phyloP scores from a whole-genome alignment of 1,140 invertebrate genomes.

The Odontomachus brunneus region DNA sequence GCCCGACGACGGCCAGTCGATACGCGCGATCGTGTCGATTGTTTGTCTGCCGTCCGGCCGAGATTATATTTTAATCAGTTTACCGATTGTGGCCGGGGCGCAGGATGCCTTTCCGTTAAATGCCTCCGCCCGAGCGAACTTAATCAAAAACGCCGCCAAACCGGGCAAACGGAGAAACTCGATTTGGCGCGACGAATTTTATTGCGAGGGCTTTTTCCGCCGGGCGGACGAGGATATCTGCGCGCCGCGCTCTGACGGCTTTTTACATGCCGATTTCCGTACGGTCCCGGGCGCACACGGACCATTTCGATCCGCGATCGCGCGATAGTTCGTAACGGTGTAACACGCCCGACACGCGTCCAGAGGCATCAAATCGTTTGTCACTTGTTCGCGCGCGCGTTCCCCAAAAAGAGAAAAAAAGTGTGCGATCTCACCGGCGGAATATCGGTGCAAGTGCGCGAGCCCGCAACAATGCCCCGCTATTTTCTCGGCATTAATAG shows the following conservation, averaged over 20 bases:
- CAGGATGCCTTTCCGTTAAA: constrained; percentile 59
- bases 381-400: background rate
- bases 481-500: constrained; percentile 24
- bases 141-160: constrained; percentile 49
- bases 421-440: background rate
- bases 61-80: constrained; percentile 62
- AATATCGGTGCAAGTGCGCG: constrained; percentile 17
- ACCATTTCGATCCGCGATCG: background rate
- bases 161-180: constrained; percentile 39
- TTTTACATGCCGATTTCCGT: constrained; percentile 12
- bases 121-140: constrained; percentile 50
- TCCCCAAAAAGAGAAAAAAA: background rate
- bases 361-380: background rate
- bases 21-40: constrained; percentile 50
- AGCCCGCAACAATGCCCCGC: constrained; percentile 16
- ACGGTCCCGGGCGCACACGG: background rate
- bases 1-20: constrained; percentile 41
- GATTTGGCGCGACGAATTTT: constrained; percentile 52
- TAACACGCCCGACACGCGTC: background rate
- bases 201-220: constrained; percentile 36
- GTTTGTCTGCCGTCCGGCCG: constrained; percentile 31
- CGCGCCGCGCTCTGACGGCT: background rate
- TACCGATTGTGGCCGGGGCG: constrained; percentile 51
- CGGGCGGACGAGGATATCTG: constrained; percentile 7
- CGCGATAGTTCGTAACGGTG: background rate